Base-by-base conservation (phyloP, 2,113 vertebrate genomes). In the Bufo bufo region DNA sequence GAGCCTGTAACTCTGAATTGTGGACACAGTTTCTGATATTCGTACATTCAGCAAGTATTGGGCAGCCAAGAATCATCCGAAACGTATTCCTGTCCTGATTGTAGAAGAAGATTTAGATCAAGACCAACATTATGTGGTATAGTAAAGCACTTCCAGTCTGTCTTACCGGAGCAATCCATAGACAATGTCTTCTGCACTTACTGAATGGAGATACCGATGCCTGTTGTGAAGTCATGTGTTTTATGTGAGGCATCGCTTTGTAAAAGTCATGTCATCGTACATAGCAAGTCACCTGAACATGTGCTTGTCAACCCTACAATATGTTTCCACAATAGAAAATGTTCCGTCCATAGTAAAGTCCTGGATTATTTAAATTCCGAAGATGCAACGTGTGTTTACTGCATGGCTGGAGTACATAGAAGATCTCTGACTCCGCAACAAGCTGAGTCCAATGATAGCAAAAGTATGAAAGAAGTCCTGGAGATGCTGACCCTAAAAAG, bases 1-100 rank as follows among this genome's bases (percentile, higher is more conserved):
- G 79, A 90, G 4, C 91, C 91, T 4, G 87, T 90, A 2, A 63
- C 77, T 4, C 74, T 91, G 43, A 33, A 54, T 20, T 91, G 91
- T 63, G 90, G 90, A 47, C 90, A 90, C 77, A 90, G 82, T 58
- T 90, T 71, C 66, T 71, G 66, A 10, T 4, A 33, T 23, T 14
- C 11, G 4, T 91, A 90, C 19, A 81, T 91, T 56, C 49, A 49
- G 4, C 77, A 19, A 4, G 80, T 77, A 12, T 85, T 88, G 90
- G 90, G 86, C 47, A 80, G 45, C 54, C 59, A 80, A 8, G n/a
- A 19, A 10, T 33, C 17, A 1, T 72, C 59, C 1, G 63, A 20
- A 11, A n/a, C 43, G 2, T 65, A 82, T 11, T 66, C 6, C 20
- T 89, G 88, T 16, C 82, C 88, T 0, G 52, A 49, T 2, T 89